Conservation (phyloP, 1,140 invertebrate genomes). For the Papilio dardanus region DNA sequence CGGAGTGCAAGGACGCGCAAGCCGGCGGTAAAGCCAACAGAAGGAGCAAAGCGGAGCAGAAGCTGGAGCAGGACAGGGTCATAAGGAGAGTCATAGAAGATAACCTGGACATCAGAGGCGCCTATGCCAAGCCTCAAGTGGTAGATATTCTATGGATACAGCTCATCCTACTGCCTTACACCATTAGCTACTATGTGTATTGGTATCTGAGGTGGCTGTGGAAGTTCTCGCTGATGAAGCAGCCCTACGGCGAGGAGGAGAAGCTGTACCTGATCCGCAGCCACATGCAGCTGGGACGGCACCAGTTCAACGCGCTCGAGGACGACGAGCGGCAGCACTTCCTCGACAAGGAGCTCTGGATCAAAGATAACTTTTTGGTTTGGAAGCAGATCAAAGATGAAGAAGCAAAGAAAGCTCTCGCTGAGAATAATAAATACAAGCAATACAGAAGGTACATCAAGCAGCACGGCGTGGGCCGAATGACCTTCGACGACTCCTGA, state of each 20-base stretch:
- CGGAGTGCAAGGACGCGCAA: slow-evolving; percentile 85
- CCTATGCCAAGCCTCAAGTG: slow-evolving; percentile 91
- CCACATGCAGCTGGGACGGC: slow-evolving; percentile 87
- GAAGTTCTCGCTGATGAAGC: slow-evolving; percentile 89
- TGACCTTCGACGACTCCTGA: slow-evolving; percentile 91
- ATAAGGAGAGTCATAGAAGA: slow-evolving; percentile 92
- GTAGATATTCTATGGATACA: slow-evolving; percentile 92
- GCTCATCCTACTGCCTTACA: slow-evolving; percentile 90
- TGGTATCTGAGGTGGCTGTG: slow-evolving; percentile 92
- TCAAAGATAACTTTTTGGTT: slow-evolving; percentile 88
- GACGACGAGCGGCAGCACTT: slow-evolving; percentile 90
- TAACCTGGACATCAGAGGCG: slow-evolving; percentile 95
- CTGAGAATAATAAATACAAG: slow-evolving; percentile 90
- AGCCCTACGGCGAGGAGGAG: slow-evolving; percentile 91
- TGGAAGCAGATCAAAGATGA: slow-evolving; percentile 94
- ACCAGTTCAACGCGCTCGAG: slow-evolving; percentile 88
- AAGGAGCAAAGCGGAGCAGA: slow-evolving; percentile 87
- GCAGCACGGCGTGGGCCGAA: slow-evolving; percentile 89
- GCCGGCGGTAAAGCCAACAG: slow-evolving; percentile 80
- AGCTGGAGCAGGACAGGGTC: slow-evolving; percentile 89
- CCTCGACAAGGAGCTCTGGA: slow-evolving; percentile 91
- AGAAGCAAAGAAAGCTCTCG: slow-evolving; percentile 90
- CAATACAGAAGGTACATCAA: slow-evolving; percentile 91
- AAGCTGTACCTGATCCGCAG: slow-evolving; percentile 93
- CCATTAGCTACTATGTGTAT: slow-evolving; percentile 85